A percentile compares a stretch with the other conserved stretches of the same genome.
Evolutionary conservation across 2,113 vertebrate species (phyloP).

Genomic region (Alces alces): DNA sequence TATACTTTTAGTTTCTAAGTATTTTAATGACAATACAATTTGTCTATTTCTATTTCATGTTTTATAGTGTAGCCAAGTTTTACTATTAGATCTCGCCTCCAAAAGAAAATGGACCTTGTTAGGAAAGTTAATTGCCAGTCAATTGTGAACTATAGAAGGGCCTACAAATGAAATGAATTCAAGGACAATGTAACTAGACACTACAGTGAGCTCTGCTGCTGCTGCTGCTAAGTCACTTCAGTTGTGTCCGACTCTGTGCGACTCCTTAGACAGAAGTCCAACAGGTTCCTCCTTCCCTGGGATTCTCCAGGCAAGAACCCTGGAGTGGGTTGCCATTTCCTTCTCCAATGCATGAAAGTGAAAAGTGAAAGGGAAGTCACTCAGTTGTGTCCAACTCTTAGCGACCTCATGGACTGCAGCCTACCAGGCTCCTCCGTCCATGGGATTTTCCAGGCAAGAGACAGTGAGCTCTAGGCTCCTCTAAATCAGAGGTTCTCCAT

Average conservation of each 20-base stretch:
- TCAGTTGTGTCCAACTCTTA: no score
- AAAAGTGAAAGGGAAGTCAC: no score
- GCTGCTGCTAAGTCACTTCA: no score
- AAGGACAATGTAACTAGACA: constrained; percentile 87
- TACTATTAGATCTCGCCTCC: constrained; percentile 82
- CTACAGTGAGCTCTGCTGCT: constrained; percentile 73
- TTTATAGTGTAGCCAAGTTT: not conserved
- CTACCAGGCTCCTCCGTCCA: no score
- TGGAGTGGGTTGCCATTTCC: no score
- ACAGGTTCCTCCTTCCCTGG: no score
- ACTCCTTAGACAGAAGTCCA: no score
- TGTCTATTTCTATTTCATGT: not conserved
- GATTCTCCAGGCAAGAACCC: no score
- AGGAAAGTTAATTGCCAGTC: constrained; percentile 86
- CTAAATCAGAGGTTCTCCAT: not conserved
- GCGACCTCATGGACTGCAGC: no score
- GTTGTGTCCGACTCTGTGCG: no score
- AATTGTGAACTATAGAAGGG: constrained; percentile 87
- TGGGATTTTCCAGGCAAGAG: no score
- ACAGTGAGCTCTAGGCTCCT: constrained; percentile 68
- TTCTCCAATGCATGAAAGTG: no score
- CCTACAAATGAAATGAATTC: constrained; percentile 85
- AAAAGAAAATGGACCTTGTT: constrained; percentile 86
- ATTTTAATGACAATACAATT: not conserved
- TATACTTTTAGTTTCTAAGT: not conserved